Base-by-base conservation (phyloP, 2,113 vertebrate species). In the Progne subis region DNA sequence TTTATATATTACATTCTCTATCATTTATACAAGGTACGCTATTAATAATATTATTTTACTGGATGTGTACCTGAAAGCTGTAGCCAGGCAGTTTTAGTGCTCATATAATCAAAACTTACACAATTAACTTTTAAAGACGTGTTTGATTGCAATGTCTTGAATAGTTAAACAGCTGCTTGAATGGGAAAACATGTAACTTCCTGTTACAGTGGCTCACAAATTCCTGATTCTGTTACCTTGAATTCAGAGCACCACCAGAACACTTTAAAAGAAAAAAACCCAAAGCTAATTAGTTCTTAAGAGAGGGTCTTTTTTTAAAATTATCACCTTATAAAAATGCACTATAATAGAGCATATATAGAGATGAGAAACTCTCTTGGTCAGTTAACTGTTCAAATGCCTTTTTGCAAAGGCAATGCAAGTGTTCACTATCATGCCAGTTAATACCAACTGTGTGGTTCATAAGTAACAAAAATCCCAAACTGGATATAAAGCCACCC, bases 171-270 rank as follows among this genome's bases (percentile, higher is more conserved):
- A 94, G 71, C 67, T 88, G 75, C 71, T n/a, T 52, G 31, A 72
- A 72, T 56, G 44, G 74, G 57, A 91, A 95, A 84, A 76, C 19
- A 82, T 14, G 32, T 20, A 71, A 84, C 77, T 84, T 92, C 69
- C 86, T 86, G 72, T 43, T 79, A 64, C 21, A 49, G 14, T 16
- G 14, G 37, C 61, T 86, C 79, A 63, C 26, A 88, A 80, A 96
- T 86, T 90, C 71, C 87, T 96, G 63, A 86, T 91, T 95, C 92
- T 90, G 68, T 70, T 90, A 63, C 63, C 72, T 86, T 80, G 76
- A 82, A 92, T 81, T 94, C 71, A 82, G 67, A 90, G 16, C 37
- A 90, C n/a, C n/a, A 88, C 9, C 41, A 43, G 5, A 1, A 69
- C 55, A 29, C 5, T 69, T 52, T 4, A 31, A 59, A 92, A 88